phyloP scores from a whole-genome alignment of 2,888 invertebrate genomes.

The Athalia cordata region DNA sequence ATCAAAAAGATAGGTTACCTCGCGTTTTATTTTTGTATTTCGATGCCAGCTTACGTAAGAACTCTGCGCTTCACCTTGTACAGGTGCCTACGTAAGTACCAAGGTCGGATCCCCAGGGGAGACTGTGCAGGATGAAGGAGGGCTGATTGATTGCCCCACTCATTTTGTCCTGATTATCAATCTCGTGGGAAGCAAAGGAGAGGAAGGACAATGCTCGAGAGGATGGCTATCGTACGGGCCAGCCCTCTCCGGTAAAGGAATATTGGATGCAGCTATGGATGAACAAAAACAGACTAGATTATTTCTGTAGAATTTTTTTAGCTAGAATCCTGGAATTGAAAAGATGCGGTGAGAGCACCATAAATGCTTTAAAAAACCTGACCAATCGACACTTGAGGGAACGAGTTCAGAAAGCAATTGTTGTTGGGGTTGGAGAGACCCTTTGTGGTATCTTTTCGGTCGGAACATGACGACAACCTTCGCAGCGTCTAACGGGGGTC shows the following conservation, averaged over 20 bases:
- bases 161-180: too few relatives aligned
- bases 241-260: too few relatives aligned
- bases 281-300: too few relatives aligned
- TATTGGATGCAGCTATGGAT: too few relatives aligned
- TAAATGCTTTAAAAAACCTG: background rate
- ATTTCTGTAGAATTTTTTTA: too few relatives aligned
- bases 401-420: slow-evolving; percentile 25
- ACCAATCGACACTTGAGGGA: slow-evolving; percentile 17
- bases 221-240: too few relatives aligned
- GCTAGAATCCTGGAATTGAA: background rate
- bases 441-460: slow-evolving; percentile 21
- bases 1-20: background rate
- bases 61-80: background rate
- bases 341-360: background rate
- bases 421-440: slow-evolving; percentile 17
- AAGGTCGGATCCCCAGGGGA: background rate
- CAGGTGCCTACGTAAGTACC: background rate
- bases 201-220: too few relatives aligned
- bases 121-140: background rate
- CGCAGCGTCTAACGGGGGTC: slow-evolving; percentile 3
- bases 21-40: background rate
- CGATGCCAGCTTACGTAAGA: background rate
- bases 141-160: too few relatives aligned
- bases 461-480: slow-evolving; percentile 13
- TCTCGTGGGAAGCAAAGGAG: too few relatives aligned